phyloP scores from a whole-genome alignment of 2,797 vertebrate genomes.

The Acipenser ruthenus region DNA sequence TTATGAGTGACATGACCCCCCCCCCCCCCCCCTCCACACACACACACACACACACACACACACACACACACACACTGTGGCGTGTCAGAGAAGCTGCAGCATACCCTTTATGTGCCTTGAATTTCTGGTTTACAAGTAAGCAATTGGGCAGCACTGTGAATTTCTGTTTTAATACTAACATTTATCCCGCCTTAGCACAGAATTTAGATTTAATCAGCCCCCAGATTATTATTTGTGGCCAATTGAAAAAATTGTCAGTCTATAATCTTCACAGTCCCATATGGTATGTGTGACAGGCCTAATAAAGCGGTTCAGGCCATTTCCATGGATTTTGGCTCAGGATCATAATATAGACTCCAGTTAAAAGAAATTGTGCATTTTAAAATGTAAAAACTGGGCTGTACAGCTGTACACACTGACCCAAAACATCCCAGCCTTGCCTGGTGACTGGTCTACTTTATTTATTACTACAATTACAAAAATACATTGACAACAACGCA shows the following conservation, averaged over 20 bases:
- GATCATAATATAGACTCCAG: constrained; percentile 13
- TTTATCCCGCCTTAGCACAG: no score
- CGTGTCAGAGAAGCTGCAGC: no score
- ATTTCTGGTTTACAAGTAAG: no score
- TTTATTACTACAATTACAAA: not conserved
- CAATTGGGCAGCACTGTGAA: no score
- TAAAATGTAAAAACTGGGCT: constrained; percentile 8
- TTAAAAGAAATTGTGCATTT: constrained; percentile 15
- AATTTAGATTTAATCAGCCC: no score
- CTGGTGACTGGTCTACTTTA: not conserved
- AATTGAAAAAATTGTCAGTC: not conserved
- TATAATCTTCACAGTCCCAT: not conserved
- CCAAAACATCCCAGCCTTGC: not conserved
- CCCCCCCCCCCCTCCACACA: no score
- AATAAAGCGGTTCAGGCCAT: constrained; percentile 9
- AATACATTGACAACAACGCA: not conserved
- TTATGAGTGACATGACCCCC: no score
- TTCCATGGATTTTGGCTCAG: constrained; percentile 12
- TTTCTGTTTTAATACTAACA: no score
- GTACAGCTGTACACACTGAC: constrained; percentile 6
- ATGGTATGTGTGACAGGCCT: not conserved
- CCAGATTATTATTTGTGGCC: not conserved
- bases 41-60: no score
- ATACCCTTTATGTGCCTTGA: no score
- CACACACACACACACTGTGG: no score